phyloP scores from a whole-genome alignment of 1,140 invertebrate species.

The Hyles vespertilio region DNA sequence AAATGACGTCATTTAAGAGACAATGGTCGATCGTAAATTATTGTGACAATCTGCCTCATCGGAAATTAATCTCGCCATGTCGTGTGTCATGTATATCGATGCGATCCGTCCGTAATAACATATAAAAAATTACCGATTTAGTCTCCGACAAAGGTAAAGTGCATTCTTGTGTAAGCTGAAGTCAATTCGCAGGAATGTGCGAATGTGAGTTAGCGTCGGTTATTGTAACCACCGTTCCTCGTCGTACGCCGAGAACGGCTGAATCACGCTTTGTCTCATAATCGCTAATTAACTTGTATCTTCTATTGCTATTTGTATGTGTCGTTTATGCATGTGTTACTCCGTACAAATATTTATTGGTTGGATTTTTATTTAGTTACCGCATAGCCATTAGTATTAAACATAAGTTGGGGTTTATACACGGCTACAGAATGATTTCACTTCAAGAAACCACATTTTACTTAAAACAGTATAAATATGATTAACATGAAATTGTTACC shows the following conservation, averaged over 20 bases:
- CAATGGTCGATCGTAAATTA: constrained; percentile 71
- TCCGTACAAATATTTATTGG: too few relatives aligned
- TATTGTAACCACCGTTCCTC: constrained; percentile 30
- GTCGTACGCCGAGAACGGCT: constrained; percentile 8
- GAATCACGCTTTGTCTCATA: constrained; percentile 37
- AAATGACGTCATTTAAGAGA: constrained; percentile 62
- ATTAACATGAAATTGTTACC: too few relatives aligned
- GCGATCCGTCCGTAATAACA: constrained; percentile 41
- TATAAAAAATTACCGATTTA: constrained; percentile 67
- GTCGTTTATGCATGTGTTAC: too few relatives aligned
- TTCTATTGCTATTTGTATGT: not conserved
- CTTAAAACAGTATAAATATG: too few relatives aligned
- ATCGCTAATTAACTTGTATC: constrained; percentile 13
- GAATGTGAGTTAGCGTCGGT: constrained; percentile 47
- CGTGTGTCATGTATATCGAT: constrained; percentile 51
- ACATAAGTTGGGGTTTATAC: too few relatives aligned
- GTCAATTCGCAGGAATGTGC: constrained; percentile 64
- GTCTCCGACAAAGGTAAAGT: constrained; percentile 56
- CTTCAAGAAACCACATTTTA: too few relatives aligned
- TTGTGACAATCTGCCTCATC: constrained; percentile 67
- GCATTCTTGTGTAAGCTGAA: constrained; percentile 69
- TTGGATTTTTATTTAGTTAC: too few relatives aligned
- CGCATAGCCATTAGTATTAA: too few relatives aligned
- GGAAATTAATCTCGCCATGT: constrained; percentile 68
- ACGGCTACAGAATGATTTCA: too few relatives aligned